phyloP scores from a whole-genome alignment of 2,888 invertebrate genomes.

The Chymomyza caudatula region DNA sequence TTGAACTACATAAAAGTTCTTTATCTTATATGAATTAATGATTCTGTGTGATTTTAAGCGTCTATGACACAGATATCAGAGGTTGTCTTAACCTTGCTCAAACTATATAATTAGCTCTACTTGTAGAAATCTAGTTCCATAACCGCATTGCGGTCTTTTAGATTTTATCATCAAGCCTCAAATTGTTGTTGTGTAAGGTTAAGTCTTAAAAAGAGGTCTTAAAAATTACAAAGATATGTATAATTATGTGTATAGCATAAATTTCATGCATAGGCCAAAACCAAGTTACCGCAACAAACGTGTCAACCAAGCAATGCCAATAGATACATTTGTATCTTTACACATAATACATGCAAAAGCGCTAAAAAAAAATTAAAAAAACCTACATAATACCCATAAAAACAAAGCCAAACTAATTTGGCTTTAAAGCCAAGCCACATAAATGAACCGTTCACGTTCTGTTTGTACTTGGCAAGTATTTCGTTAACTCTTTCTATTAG shows the following conservation, averaged over 20 bases:
- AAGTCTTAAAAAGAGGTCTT: background rate
- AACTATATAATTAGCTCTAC: background rate
- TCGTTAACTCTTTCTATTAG: constrained; percentile 5
- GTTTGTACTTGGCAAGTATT: constrained; percentile 3
- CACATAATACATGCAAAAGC: background rate
- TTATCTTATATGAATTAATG: background rate
- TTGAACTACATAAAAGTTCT: too few relatives aligned
- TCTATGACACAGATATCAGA: too few relatives aligned
- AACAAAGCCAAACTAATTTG: constrained; percentile 19
- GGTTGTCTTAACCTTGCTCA: background rate
- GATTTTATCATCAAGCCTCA: background rate
- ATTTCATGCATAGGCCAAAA: constrained; percentile 27
- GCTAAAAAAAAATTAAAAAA: too few relatives aligned
- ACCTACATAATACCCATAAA: constrained; percentile 12
- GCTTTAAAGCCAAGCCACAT: constrained; percentile 1
- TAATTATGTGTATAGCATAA: background rate
- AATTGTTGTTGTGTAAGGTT: background rate
- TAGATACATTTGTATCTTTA: constrained; percentile 19
- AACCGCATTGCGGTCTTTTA: background rate
- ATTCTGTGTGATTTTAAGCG: background rate
- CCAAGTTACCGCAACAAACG: constrained; percentile 42
- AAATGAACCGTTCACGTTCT: constrained; percentile 26
- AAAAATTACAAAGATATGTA: background rate
- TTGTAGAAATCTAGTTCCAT: background rate
- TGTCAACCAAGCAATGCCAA: constrained; percentile 46